Evolutionary conservation across 2,113 vertebrate genomes (phyloP).

Genomic region (Crotalus viridis): DNA sequence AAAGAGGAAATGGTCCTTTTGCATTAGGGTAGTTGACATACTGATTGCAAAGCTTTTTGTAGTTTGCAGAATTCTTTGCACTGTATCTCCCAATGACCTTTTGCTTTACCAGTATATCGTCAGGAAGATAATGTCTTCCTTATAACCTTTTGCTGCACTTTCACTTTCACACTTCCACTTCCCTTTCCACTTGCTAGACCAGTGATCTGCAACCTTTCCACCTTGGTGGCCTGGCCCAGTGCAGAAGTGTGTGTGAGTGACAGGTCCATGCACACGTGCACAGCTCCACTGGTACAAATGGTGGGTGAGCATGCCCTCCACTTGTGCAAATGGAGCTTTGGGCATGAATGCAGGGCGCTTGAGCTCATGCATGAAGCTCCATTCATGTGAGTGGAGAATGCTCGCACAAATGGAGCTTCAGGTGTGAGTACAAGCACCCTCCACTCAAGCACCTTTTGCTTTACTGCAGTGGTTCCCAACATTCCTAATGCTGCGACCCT

Average conservation of each 20-base stretch:
- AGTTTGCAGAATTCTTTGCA: neutral
- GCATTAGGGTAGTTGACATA: neutral
- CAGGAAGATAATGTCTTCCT: neutral
- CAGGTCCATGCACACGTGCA: neutral
- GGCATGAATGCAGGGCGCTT: no score
- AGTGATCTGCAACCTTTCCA: no score
- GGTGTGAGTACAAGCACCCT: no score
- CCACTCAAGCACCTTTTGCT: no score
- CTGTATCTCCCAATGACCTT: neutral
- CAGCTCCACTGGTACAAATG: neutral
- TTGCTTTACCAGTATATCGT: neutral
- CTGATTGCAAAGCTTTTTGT: neutral
- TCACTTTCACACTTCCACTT: neutral
- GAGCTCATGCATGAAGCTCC: no score
- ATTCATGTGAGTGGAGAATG: no score
- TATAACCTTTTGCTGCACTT: neutral
- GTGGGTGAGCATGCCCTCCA: no score
- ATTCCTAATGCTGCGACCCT: no score
- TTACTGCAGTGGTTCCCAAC: no score
- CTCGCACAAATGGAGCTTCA: no score
- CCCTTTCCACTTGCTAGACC: neutral
- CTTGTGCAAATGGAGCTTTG: no score
- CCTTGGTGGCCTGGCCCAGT: neutral
- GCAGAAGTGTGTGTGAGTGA: neutral
- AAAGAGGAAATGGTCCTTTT: neutral